Base-by-base conservation (phyloP, 2,888 invertebrate species). In the Clepsis dumicolana region DNA sequence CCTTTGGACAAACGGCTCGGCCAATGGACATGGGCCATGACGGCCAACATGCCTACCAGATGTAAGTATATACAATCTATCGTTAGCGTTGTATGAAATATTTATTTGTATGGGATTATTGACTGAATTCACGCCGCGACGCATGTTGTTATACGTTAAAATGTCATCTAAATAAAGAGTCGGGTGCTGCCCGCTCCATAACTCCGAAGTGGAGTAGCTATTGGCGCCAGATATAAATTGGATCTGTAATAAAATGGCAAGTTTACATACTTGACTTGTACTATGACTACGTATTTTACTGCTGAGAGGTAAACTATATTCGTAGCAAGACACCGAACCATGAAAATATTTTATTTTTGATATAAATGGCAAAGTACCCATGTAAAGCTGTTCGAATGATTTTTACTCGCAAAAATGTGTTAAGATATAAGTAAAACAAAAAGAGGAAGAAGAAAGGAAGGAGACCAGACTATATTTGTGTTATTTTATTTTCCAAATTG, bases 161-260 rank as follows among this genome's bases (percentile, higher is more conserved):
- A 38, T 27, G 38, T 48, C 52, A 56, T 56, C 38, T 63, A 63
- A 67, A 63, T 63, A 50, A 29, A 57, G 48, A 50, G 35, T 12
- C 62, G 32, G 53, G 35, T 18, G 56, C 10, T 29, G 41, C 64
- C 32, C 38, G 41, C n/a, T 16, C 52, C 57, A 65, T 68, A 68
- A 70, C 62, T 64, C 59, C 63, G 59, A 62, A 59, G 68, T 65
- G 71, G 73, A 66, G 74, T 77, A 71, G 73, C 71, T 74, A 70
- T 74, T 74, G 77, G 79, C 77, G 78, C 80, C 78, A 76, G 77
- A 80, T 82, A 83, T 84, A 83, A 84, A 83, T 85, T 82, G 80
- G 77, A 82, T 80, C 79, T 79, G 82, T 86, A 85, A 83, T 82
- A 83, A 81, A 79, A 78, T 77, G 80, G 84, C 86, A 85, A 83